Evolutionary conservation across 2,113 vertebrate genomes (phyloP).

Genomic region (Solenodon paradoxus): DNA sequence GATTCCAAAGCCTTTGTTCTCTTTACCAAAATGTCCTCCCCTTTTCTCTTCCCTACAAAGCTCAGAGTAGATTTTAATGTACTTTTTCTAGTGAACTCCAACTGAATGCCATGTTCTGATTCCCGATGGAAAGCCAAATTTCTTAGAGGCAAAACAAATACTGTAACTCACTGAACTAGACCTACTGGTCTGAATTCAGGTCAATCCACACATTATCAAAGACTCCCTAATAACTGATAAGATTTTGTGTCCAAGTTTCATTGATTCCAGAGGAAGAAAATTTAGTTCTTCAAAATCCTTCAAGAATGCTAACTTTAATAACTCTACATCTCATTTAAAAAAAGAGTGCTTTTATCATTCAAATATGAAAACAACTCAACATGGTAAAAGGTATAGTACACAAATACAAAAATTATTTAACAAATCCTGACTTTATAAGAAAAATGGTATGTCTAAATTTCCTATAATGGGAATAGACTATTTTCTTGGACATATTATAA

Average conservation of each 20-base stretch:
- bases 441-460: not conserved
- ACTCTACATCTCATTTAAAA: not conserved
- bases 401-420: not conserved
- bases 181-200: not conserved
- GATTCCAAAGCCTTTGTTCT: not conserved
- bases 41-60: not conserved
- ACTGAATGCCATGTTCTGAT: not conserved
- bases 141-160: not conserved
- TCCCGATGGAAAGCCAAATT: not conserved
- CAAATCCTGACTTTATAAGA: not conserved
- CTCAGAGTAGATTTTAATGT: not conserved
- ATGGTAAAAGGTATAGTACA: not conserved
- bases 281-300: not conserved
- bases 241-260: not conserved
- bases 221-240: not conserved
- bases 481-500: not conserved
- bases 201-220: no score
- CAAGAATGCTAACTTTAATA: not conserved
- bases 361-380: not conserved
- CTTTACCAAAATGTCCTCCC: accelerated
- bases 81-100: no score
- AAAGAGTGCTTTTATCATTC: not conserved
- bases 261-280: not conserved
- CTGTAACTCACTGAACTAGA: not conserved
- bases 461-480: no score